Evolutionary conservation across 2,888 invertebrate species (phyloP).

Genomic region (Drosophila histrio): DNA sequence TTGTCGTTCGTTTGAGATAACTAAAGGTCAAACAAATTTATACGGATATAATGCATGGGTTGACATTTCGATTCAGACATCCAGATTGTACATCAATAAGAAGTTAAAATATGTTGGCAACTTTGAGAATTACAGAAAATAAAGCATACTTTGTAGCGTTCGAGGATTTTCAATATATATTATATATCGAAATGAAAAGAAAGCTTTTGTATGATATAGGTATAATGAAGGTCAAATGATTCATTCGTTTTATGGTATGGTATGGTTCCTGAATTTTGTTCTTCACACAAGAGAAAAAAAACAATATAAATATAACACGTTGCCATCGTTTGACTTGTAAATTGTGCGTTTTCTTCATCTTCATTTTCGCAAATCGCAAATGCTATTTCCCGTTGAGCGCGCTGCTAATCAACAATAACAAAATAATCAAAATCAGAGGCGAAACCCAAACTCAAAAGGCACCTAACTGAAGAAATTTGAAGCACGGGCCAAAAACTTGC

Average conservation of each 20-base stretch:
- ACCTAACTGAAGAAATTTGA: background rate
- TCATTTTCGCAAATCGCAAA: background rate
- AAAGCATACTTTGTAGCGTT: constrained; percentile 20
- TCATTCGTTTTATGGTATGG: constrained; percentile 5
- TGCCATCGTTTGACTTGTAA: constrained; percentile 24
- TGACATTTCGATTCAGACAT: background rate
- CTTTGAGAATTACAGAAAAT: background rate
- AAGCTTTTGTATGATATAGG: background rate
- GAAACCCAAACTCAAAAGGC: background rate
- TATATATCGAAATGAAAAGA: constrained; percentile 1
- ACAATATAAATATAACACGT: constrained; percentile 3
- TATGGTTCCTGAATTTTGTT: constrained; percentile 18
- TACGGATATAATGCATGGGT: background rate
- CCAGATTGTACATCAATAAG: background rate
- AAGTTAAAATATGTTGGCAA: background rate
- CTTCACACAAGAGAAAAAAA: constrained; percentile 19
- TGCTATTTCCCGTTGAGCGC: constrained; percentile 21
- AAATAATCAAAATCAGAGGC: constrained; percentile 38
- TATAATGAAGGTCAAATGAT: constrained; percentile 40
- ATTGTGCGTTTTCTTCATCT: constrained; percentile 4
- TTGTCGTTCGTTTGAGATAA: background rate
- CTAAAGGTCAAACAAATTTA: constrained; percentile 8
- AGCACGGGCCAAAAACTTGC: background rate
- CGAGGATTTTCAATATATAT: background rate
- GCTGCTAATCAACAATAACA: constrained; percentile 50